Evolutionary conservation across 2,888 invertebrate species (phyloP), one percentile per base, ranked within the genome.

Genomic region (Phengaris alcon): DNA sequence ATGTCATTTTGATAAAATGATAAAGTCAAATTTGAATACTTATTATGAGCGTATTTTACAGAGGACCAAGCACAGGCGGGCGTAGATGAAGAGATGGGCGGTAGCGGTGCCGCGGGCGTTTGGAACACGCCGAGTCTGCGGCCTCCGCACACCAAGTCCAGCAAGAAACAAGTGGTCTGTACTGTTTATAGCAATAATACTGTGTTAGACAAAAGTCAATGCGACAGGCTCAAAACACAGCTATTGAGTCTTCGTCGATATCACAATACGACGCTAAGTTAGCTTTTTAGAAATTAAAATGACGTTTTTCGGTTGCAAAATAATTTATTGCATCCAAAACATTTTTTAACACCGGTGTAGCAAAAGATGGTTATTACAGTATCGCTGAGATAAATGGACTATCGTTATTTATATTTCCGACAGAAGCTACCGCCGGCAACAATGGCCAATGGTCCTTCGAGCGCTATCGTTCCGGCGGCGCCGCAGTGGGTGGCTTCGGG

Each of bases 41-140:
- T 12, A 55, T 48, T 51, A 12, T n/a, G 6, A 72, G 68, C 44
- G 52, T 22, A 3, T 68, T 76, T 75, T 79, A 35, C 82, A 93
- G 93, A 93, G 81, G 93, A 93, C 77, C 92, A 91, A 76, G 78
- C 89, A 3, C 92, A 92, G 75, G 82, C 84, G 0, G 88, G 87
- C 0, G 83, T 81, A 0, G 93, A 93, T 8, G 91, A 93, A 3
- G 93, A 92, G 77, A 0, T 81, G 76, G 68, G 81, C 78, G 52
- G 80, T 80, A 77, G 75, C 75, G 80, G 77, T 73, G 74, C 87
- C 80, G 55, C 90, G 82, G 35, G 79, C 35, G n/a, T 75, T 68
- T 73, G 78, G 76, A 76, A 51, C 64, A 13, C 10, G n/a, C 75
- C 75, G 22, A 51, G 12, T 22, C 35, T 76, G 15, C 77, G 79